phyloP scores from a whole-genome alignment of 2,113 vertebrate genomes.

The Daubentonia madagascariensis region DNA sequence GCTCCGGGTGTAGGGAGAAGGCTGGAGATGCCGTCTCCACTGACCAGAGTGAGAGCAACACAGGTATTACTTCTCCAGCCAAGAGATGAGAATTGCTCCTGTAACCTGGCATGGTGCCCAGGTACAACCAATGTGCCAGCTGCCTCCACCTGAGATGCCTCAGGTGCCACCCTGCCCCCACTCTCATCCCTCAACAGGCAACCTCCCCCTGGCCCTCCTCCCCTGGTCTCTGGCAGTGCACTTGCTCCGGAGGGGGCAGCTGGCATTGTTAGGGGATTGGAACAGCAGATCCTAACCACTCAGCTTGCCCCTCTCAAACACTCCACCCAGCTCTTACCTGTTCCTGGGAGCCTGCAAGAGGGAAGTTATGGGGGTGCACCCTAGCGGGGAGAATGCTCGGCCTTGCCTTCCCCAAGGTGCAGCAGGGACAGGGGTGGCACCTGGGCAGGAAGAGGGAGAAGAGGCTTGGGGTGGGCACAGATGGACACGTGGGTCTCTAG shows the following conservation, averaged over 20 bases:
- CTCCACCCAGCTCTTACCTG: not conserved
- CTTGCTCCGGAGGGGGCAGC: not conserved
- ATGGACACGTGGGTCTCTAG: not conserved
- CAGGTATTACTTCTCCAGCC: not conserved
- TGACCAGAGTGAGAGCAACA: not conserved
- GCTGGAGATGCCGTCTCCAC: not conserved
- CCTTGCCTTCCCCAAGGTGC: not conserved
- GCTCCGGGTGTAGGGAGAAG: not conserved
- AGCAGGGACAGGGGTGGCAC: not conserved
- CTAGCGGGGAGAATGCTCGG: not conserved
- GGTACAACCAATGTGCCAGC: slow-evolving; percentile 48
- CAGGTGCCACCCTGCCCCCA: slow-evolving; percentile 13
- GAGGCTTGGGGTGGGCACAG: no score
- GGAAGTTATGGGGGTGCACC: not conserved
- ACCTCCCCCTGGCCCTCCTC: not conserved
- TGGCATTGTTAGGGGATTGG: not conserved
- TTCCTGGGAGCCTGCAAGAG: not conserved
- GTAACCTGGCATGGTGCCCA: slow-evolving; percentile 59
- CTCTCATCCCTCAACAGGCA: slow-evolving; percentile 42
- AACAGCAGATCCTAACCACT: not conserved
- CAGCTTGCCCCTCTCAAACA: not conserved
- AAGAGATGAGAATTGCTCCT: slow-evolving; percentile 9
- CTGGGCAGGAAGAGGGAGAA: not conserved
- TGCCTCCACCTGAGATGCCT: slow-evolving; percentile 55
- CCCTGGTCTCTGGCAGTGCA: not conserved